Percentiles rank a stretch among this genome's conserved stretches.
Conservation (phyloP, 2,113 vertebrate genomes). For the Stigmatopora argus region DNA sequence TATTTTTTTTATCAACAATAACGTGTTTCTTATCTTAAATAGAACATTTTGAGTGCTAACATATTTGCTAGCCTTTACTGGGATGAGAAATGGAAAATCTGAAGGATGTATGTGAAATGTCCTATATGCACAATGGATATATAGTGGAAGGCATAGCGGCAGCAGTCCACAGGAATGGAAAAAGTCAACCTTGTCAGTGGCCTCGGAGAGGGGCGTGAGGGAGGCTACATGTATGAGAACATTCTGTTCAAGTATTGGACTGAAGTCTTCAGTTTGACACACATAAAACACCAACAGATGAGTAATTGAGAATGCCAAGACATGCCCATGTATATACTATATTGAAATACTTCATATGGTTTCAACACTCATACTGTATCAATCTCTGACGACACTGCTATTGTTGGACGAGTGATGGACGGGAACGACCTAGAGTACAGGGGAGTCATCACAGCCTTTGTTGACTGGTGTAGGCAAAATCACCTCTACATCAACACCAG, state of each 20-base stretch:
- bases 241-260: constrained; percentile 39
- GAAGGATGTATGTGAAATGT: neutral
- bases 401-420: too few relatives aligned
- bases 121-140: neutral
- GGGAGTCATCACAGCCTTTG: too few relatives aligned
- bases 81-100: neutral
- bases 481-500: too few relatives aligned
- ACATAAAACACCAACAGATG: neutral
- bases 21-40: neutral
- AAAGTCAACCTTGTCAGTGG: neutral
- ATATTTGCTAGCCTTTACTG: neutral
- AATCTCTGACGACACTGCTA: too few relatives aligned
- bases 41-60: neutral
- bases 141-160: constrained; percentile 1
- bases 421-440: too few relatives aligned
- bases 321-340: neutral
- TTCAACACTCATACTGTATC: neutral
- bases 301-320: neutral
- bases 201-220: constrained; percentile 23
- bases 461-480: too few relatives aligned
- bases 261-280: neutral
- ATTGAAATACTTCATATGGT: neutral
- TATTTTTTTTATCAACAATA: neutral
- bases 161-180: neutral
- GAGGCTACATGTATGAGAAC: constrained; percentile 27